Base-by-base conservation (phyloP, 23 tunicate species). In the Styela plicata region DNA sequence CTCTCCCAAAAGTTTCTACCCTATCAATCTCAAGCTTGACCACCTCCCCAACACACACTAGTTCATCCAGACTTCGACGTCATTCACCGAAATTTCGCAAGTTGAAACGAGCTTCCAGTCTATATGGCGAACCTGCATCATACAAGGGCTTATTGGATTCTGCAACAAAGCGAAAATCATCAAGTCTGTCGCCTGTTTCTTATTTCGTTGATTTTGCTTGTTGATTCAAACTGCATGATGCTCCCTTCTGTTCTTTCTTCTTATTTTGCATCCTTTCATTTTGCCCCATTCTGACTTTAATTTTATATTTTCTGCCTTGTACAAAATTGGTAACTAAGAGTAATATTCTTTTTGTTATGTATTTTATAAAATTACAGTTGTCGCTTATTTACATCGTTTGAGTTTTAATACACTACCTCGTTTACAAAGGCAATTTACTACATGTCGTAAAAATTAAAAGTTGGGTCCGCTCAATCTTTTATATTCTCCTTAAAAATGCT, bases 1-100 rank as follows among this genome's bases (percentile, higher is more conserved):
- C 81, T 37, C 66, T 76, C 31, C 80, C 78, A 20, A 69, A 84
- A 74, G 63, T 70, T 23, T 27, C 86, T 1, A 35, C 86, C 25
- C 83, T 85, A 70, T 80, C 96, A 26, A 35, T 89, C 33, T 79
- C 94, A 23, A 78, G 71, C 36, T 69, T 90, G 21, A 81, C 86
- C 2, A 86, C 94, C 3, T 68, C 87, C 1, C 94, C 94, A 5
- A 63, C 21, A 18, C 85, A 88, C 34, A 63, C 34, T 64, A 85
- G 94, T 25, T 84, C 94, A 24, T 79, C 84, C 85, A 79, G 74
- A 64, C 25, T 89, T 24, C 69, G 70, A 63, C 64, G 81, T 25
- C 36, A 76, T 27, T 53, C 81, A 7, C 81, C 81, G 2, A 44
- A 52, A 44, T 44, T 76, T 24, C 52, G 81, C 21, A 24, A 67